A percentile compares a stretch with the other conserved stretches of the same genome.
phyloP scores from a whole-genome alignment of 2,888 invertebrate species.

The Dolichomitus sp. region DNA sequence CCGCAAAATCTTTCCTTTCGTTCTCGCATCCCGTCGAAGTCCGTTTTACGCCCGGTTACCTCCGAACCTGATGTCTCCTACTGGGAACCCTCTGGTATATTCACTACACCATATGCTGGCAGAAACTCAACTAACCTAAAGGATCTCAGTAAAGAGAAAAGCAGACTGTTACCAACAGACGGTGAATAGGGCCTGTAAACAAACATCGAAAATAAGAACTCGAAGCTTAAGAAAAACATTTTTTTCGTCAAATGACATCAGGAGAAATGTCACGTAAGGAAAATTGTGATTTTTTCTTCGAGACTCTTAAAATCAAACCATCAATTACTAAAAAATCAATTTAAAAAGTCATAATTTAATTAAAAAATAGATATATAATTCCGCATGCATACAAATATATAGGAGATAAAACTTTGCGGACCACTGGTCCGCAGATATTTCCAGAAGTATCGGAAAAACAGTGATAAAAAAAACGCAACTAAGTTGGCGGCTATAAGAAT shows the following conservation, averaged over 20 bases:
- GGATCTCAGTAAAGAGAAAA: neutral
- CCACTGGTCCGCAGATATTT: neutral
- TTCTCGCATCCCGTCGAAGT: constrained; percentile 71
- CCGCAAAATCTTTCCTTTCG: constrained; percentile 76
- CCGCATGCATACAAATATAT: neutral
- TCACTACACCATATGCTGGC: constrained; percentile 28
- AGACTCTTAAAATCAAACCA: too few relatives aligned
- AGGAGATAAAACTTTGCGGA: neutral
- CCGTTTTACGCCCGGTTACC: constrained; percentile 78
- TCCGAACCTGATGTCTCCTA: constrained; percentile 55
- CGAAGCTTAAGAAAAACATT: neutral
- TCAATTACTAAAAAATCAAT: neutral
- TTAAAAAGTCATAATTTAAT: neutral
- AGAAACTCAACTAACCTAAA: constrained; percentile 1
- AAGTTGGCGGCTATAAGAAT: neutral
- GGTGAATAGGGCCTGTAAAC: neutral
- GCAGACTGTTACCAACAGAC: constrained; percentile 12
- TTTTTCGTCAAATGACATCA: neutral
- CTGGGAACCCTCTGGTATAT: constrained; percentile 24
- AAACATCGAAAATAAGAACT: neutral
- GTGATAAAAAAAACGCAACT: neutral
- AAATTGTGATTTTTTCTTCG: neutral
- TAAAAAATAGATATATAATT: neutral
- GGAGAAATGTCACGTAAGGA: neutral
- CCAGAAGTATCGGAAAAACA: constrained; percentile 10